Conservation (phyloP, 2,797 vertebrate species). For the Sebastiscus albofasciatus region DNA sequence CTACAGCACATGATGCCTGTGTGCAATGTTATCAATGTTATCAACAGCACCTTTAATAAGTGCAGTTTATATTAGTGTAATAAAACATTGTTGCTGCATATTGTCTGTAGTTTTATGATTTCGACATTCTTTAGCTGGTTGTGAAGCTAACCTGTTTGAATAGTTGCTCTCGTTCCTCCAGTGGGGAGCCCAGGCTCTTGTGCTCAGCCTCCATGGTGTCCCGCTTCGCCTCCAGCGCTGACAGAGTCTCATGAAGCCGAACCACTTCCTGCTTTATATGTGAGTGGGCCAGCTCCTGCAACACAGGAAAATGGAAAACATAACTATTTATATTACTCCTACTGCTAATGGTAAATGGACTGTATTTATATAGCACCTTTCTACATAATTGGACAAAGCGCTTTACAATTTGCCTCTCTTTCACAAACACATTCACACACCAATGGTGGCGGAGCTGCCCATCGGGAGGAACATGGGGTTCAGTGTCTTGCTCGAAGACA, state of each 20-base stretch:
- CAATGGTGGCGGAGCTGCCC: too few species aligned
- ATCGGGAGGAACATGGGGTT: too few species aligned
- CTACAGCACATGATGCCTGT: too few species aligned
- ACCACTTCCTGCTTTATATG: constrained; percentile 91
- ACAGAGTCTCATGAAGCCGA: constrained; percentile 86
- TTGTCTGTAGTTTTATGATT: background rate
- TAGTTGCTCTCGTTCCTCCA: constrained; percentile 91
- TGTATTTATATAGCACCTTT: too few species aligned
- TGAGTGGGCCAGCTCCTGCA: constrained; percentile 90
- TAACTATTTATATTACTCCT: background rate
- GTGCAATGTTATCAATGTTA: too few species aligned
- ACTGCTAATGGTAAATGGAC: background rate
- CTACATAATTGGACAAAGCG: too few species aligned
- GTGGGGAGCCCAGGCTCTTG: constrained; percentile 89
- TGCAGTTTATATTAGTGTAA: background rate
- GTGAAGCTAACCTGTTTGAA: constrained; percentile 87
- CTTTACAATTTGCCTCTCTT: too few species aligned
- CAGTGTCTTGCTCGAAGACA: too few species aligned
- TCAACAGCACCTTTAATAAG: background rate
- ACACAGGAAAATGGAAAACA: background rate
- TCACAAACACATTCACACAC: too few species aligned
- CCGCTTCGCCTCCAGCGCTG: constrained; percentile 85
- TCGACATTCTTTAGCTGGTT: background rate
- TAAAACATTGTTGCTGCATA: background rate
- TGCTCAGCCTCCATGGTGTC: constrained; percentile 91